A percentile compares a stretch with the other conserved stretches of the same genome.
phyloP scores from a whole-genome alignment of 2,113 vertebrate species.

The Isurus oxyrinchus region DNA sequence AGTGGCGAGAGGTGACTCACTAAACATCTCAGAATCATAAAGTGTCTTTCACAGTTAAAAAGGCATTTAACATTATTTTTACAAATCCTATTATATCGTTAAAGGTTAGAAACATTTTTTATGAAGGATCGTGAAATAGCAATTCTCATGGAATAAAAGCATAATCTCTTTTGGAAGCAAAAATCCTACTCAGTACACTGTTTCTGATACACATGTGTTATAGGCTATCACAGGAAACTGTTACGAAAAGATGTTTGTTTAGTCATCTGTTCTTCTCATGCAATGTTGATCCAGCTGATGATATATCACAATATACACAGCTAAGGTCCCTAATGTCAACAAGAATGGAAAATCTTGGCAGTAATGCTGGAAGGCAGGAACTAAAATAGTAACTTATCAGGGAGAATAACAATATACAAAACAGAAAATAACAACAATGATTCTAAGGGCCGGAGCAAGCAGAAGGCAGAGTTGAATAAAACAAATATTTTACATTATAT shows the following conservation, averaged over 20 bases:
- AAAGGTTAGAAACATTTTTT: background rate
- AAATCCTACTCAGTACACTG: background rate
- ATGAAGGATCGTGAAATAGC: background rate
- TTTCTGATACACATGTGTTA: background rate
- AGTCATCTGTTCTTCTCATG: background rate
- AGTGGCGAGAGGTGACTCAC: background rate
- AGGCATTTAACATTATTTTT: background rate
- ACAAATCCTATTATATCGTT: background rate
- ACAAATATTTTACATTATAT: background rate
- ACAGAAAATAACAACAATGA: background rate
- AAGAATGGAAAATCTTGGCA: constrained; percentile 9
- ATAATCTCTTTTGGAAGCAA: background rate
- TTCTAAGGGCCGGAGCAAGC: background rate
- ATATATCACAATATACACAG: background rate
- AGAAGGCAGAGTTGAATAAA: background rate
- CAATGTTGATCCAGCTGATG: background rate
- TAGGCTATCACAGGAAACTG: background rate
- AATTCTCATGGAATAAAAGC: background rate
- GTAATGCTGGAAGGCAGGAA: background rate
- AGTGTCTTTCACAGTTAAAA: background rate
- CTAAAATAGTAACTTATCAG: background rate
- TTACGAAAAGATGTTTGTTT: background rate
- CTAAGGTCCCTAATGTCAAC: background rate
- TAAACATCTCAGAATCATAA: background rate
- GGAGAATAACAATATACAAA: background rate